Evolutionary conservation across 2,888 invertebrate species (phyloP).

Genomic region (Drosophila nr. perissopoda): DNA sequence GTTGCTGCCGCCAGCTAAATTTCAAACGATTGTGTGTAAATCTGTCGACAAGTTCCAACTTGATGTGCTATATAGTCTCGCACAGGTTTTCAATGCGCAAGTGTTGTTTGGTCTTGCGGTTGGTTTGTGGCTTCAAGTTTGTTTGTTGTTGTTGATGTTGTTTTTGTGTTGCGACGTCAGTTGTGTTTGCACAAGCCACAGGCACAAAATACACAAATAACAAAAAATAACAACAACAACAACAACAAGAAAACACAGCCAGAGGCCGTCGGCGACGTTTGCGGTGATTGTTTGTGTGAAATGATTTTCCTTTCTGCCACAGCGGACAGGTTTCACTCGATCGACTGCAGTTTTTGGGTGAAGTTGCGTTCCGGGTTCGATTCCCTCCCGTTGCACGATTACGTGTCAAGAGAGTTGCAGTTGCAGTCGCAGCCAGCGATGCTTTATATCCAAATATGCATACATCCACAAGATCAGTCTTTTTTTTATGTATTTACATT

Average conservation of each 20-base stretch:
- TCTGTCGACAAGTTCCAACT: constrained; percentile 63
- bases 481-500: constrained; percentile 66
- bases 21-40: constrained; percentile 69
- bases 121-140: constrained; percentile 13
- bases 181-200: constrained; percentile 68
- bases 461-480: constrained; percentile 8
- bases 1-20: constrained; percentile 39
- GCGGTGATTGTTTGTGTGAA: constrained; percentile 73
- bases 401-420: constrained; percentile 58
- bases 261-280: constrained; percentile 29
- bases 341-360: constrained; percentile 43
- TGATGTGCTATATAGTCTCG: constrained; percentile 51
- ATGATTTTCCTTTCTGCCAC: constrained; percentile 74
- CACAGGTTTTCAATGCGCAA: constrained; percentile 48
- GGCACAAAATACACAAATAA: constrained; percentile 8
- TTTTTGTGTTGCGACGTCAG: constrained; percentile 34
- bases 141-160: constrained; percentile 23
- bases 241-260: background rate
- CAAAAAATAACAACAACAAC: constrained; percentile 1
- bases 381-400: constrained; percentile 66
- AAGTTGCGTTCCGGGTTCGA: constrained; percentile 73
- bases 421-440: constrained; percentile 36
- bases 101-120: constrained; percentile 56
- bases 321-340: constrained; percentile 76
- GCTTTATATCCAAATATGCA: constrained; percentile 45